A percentile compares a stretch with the other conserved stretches of the same genome.
These are phyloP conservation scores for Actias luna DNA, from an alignment of 2,888 invertebrate species.

Conservation along the genomic window DNA sequence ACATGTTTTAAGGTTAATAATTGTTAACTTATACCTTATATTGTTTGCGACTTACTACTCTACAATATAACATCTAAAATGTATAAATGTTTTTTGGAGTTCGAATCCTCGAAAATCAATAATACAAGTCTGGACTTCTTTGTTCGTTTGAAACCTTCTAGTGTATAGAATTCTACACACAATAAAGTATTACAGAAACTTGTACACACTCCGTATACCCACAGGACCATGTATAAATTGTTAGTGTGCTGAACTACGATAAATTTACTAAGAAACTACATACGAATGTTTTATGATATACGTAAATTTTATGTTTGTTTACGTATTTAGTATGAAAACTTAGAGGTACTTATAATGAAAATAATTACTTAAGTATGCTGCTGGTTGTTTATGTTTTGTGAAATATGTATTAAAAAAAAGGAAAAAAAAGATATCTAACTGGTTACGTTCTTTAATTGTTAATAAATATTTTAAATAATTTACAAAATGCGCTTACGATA, in stretches of 20 bases:
- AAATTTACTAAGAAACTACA: slow-evolving; percentile 27
- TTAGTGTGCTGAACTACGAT: slow-evolving; percentile 34
- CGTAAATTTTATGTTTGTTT: too few relatives aligned
- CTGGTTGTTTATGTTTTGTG: background rate
- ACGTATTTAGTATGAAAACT: too few relatives aligned
- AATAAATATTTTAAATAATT: too few relatives aligned
- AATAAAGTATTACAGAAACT: slow-evolving; percentile 24
- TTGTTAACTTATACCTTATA: too few relatives aligned
- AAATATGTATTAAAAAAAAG: background rate
- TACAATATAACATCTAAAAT: background rate
- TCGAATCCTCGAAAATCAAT: background rate
- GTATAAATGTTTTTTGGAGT: background rate
- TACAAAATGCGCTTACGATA: too few relatives aligned
- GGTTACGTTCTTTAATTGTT: too few relatives aligned
- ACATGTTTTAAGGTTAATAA: background rate
- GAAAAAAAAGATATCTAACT: too few relatives aligned
- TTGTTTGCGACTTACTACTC: background rate
- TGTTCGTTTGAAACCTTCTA: background rate
- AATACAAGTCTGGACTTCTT: background rate
- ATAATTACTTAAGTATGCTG: background rate
- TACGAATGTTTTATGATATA: too few relatives aligned
- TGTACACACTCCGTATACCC: slow-evolving; percentile 34
- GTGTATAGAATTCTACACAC: slow-evolving; percentile 22
- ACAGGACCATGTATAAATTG: slow-evolving; percentile 41
- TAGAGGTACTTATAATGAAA: too few relatives aligned